A percentile compares a stretch with the other conserved stretches of the same genome.
phyloP scores from a whole-genome alignment of 2,113 vertebrate species.

The Sphyrna mokarran region DNA sequence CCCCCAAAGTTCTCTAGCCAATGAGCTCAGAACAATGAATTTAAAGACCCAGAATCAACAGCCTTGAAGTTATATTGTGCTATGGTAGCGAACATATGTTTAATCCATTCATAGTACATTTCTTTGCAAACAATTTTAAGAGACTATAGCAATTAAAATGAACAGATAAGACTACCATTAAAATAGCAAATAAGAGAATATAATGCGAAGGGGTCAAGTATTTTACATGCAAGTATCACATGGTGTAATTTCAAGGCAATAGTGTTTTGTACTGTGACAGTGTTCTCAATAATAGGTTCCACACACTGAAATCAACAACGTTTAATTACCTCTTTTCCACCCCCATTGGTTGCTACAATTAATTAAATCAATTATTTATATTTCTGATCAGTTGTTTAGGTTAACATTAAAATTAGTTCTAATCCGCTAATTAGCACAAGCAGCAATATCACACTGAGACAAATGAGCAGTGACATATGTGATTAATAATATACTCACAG shows the following conservation, averaged over 20 bases:
- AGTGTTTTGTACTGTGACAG: background rate
- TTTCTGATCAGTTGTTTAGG: background rate
- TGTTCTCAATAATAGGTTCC: background rate
- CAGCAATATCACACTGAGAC: background rate
- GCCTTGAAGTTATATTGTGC: background rate
- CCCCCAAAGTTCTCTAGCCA: background rate
- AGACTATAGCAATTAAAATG: background rate
- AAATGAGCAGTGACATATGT: background rate
- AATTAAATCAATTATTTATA: slow-evolving; percentile 24
- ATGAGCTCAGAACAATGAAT: background rate
- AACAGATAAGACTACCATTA: background rate
- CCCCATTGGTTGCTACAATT: background rate
- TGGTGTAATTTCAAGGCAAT: background rate
- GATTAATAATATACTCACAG: background rate
- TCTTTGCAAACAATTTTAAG: background rate
- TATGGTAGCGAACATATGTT: background rate
- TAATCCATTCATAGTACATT: background rate
- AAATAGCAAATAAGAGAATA: background rate
- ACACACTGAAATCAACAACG: background rate
- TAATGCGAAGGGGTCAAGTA: background rate
- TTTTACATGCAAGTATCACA: background rate
- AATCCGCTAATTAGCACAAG: background rate
- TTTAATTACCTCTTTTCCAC: background rate
- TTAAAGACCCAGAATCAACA: background rate
- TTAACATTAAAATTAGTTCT: background rate